Evolutionary conservation across 2,888 invertebrate genomes (phyloP).

Genomic region (Lasioglossum villosulum): DNA sequence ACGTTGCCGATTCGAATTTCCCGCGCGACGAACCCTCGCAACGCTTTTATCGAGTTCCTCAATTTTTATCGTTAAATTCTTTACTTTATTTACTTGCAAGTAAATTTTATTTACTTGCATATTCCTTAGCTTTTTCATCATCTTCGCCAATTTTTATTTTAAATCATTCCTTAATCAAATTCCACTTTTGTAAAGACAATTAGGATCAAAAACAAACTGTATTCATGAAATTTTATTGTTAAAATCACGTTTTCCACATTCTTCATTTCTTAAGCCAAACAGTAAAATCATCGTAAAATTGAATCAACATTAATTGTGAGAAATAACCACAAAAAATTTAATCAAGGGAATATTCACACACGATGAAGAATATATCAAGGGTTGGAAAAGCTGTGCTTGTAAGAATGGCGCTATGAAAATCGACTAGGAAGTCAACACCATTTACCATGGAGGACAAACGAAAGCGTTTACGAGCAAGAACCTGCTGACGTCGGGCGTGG

Average conservation of each 20-base stretch:
- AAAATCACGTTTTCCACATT: background rate
- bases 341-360: background rate
- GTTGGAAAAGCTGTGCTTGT: background rate
- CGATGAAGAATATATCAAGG: background rate
- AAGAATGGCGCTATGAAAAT: background rate
- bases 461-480: background rate
- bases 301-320: too few relatives aligned
- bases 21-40: background rate
- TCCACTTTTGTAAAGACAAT: too few relatives aligned
- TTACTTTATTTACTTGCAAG: too few relatives aligned
- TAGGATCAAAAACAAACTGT: too few relatives aligned
- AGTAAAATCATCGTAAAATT: too few relatives aligned
- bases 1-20: background rate
- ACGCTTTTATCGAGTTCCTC: background rate
- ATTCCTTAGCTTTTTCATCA: background rate
- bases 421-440: background rate
- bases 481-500: constrained; percentile 25
- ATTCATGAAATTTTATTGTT: background rate
- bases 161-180: too few relatives aligned
- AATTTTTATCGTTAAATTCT: background rate
- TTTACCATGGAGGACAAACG: background rate
- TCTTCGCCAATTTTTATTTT: too few relatives aligned
- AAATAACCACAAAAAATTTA: too few relatives aligned
- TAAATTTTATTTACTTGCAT: too few relatives aligned
- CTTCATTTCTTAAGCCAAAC: too few relatives aligned